Evolutionary conservation across 2,113 vertebrate species (phyloP).

Genomic region (Bolborhynchus lineola): DNA sequence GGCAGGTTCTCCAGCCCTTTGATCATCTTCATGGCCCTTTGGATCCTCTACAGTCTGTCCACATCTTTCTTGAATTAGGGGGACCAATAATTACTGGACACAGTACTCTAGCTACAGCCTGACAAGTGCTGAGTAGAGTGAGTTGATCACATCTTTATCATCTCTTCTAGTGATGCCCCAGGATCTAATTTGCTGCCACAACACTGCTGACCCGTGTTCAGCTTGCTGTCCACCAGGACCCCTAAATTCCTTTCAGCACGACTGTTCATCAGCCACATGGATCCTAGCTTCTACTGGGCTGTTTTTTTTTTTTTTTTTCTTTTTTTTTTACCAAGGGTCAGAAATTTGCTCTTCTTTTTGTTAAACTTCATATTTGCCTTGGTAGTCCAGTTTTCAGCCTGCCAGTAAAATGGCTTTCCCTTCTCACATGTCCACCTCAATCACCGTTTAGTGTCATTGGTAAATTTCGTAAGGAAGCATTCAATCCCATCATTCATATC

Average conservation of each 20-base stretch:
- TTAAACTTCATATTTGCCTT: neutral
- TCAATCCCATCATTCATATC: neutral
- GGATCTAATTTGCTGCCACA: neutral
- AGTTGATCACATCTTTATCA: neutral
- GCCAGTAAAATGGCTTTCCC: neutral
- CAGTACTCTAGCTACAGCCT: neutral
- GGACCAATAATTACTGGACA: neutral
- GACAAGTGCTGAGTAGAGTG: neutral
- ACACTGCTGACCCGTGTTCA: neutral
- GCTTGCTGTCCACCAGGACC: neutral
- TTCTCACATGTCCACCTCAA: neutral
- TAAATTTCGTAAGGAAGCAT: neutral
- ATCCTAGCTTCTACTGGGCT: neutral
- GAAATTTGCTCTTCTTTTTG: neutral
- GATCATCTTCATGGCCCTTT: neutral
- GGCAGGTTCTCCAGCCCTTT: neutral
- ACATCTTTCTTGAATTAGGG: neutral
- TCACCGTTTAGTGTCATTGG: neutral
- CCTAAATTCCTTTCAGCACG: neutral
- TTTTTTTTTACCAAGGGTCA: fast-evolving
- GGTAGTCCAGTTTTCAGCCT: neutral
- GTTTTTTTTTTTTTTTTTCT: no score
- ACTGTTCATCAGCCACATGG: neutral
- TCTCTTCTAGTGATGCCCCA: neutral
- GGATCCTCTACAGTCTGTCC: neutral